These are phyloP conservation scores for Pocillopora grandis DNA, from an alignment of 92 coral and sea anemone genomes.

Conservation along the genomic window DNA sequence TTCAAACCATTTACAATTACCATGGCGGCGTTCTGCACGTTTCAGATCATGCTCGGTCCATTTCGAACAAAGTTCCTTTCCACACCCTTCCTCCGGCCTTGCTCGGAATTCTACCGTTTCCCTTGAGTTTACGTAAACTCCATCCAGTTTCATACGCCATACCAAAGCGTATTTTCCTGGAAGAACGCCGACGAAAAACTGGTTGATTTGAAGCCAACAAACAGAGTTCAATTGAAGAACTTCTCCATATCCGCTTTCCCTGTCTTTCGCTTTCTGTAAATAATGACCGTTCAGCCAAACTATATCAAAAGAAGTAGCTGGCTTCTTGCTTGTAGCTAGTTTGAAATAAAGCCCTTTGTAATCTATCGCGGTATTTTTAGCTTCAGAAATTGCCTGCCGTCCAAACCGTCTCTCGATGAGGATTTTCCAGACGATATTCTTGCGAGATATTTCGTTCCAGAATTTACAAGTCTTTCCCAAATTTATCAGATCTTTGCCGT, in stretches of 20 bases:
- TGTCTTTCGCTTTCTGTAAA: conserved; percentile 60
- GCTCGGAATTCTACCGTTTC: conserved; percentile 63
- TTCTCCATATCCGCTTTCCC: conserved; percentile 65
- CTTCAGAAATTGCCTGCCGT: background rate
- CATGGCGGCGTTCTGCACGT: conserved; percentile 53
- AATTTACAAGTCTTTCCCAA: conserved; percentile 72
- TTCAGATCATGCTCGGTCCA: conserved; percentile 62
- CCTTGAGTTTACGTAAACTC: conserved; percentile 55
- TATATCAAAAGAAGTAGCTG: conserved; percentile 51
- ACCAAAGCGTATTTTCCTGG: conserved; percentile 63
- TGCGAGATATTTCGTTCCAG: conserved; percentile 53
- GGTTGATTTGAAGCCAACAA: conserved; percentile 68
- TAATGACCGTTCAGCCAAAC: conserved; percentile 56
- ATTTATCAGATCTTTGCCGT: conserved; percentile 65
- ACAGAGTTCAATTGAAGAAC: conserved; percentile 59
- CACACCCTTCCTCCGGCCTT: conserved; percentile 52
- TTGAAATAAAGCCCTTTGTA: conserved; percentile 64
- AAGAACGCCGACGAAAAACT: conserved; percentile 47
- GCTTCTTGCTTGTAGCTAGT: conserved; percentile 51
- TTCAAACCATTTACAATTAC: conserved; percentile 56
- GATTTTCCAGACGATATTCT: conserved; percentile 61
- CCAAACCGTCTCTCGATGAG: conserved; percentile 67
- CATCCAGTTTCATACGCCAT: conserved; percentile 72
- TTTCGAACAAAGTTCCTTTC: conserved; percentile 55
- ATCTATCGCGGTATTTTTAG: conserved; percentile 10